These are phyloP conservation scores for Burhinus oedicnemus DNA, from an alignment of 2,113 vertebrate genomes.

Conservation along the genomic window DNA sequence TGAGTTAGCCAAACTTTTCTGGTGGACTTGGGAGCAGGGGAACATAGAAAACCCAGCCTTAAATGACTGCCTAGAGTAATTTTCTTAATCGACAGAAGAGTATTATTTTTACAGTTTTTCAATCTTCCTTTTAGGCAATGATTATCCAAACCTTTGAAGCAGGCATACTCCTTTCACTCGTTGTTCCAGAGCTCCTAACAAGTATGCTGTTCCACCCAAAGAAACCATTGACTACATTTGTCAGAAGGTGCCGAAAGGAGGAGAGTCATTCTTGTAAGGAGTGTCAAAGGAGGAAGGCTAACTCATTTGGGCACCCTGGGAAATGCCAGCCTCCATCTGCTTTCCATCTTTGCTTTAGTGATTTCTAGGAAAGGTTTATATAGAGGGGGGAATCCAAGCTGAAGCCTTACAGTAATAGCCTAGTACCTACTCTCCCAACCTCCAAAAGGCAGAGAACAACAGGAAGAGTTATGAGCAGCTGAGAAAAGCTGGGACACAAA, in stretches of 20 bases:
- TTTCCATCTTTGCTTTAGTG: not conserved
- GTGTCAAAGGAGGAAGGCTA: not conserved
- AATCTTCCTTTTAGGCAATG: not conserved
- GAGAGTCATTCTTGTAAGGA: not conserved
- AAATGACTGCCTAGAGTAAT: not conserved
- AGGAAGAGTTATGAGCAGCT: fast-evolving
- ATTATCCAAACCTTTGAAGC: not conserved
- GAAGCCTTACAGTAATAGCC: not conserved
- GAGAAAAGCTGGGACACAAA: not conserved
- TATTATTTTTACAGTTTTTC: not conserved
- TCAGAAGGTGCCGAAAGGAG: not conserved
- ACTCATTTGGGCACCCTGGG: not conserved
- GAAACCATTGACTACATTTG: not conserved
- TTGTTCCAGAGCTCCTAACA: not conserved
- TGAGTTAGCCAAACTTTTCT: not conserved
- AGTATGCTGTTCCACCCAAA: not conserved
- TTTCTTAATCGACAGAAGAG: not conserved
- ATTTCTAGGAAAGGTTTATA: not conserved
- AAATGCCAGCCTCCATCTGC: not conserved
- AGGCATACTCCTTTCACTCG: not conserved
- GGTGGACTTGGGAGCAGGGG: not conserved
- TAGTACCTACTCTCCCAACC: no score
- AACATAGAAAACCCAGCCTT: not conserved
- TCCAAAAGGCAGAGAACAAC: not conserved
- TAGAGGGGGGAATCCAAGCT: not conserved